Evolutionary conservation across 2,797 vertebrate species (phyloP).

Genomic region (Gymnoscopelus braueri): DNA sequence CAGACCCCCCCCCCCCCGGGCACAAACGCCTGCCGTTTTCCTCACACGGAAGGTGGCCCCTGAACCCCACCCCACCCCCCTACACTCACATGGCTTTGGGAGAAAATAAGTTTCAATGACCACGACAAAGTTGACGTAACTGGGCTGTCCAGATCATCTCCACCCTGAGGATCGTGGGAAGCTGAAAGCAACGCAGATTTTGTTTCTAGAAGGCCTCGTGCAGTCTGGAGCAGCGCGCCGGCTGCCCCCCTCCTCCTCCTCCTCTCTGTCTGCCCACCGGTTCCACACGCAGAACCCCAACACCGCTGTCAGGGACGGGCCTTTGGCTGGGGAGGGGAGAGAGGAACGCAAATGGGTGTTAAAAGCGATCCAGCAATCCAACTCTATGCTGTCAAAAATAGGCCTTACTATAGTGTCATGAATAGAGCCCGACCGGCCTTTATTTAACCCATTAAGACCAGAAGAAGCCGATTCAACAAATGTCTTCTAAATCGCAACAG

Average conservation of each 20-base stretch:
- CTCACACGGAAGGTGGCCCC: conserved; percentile 59
- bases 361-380: neutral
- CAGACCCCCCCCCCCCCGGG: conserved; percentile 38
- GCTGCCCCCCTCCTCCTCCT: conserved; percentile 79
- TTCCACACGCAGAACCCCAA: conserved; percentile 79
- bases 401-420: too few relatives aligned
- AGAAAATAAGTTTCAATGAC: conserved; percentile 74
- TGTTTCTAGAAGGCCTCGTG: conserved; percentile 88
- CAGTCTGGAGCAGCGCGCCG: conserved; percentile 85
- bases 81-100: conserved; percentile 90
- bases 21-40: conserved; percentile 36
- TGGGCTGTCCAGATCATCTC: conserved; percentile 89
- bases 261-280: conserved; percentile 80
- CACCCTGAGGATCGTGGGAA: conserved; percentile 97
- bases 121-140: conserved; percentile 79
- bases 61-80: conserved; percentile 39
- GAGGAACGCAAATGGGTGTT: conserved; percentile 13
- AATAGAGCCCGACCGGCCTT: too few relatives aligned
- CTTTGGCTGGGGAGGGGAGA: conserved; percentile 88
- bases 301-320: conserved; percentile 93
- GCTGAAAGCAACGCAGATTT: conserved; percentile 88
- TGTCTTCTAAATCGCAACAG: too few relatives aligned
- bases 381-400: too few relatives aligned
- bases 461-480: too few relatives aligned
- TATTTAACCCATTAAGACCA: too few relatives aligned